Evolutionary conservation across 2,888 invertebrate genomes (phyloP), one percentile per base, ranked within the genome.

Genomic region (Cryptocephalus primarius): DNA sequence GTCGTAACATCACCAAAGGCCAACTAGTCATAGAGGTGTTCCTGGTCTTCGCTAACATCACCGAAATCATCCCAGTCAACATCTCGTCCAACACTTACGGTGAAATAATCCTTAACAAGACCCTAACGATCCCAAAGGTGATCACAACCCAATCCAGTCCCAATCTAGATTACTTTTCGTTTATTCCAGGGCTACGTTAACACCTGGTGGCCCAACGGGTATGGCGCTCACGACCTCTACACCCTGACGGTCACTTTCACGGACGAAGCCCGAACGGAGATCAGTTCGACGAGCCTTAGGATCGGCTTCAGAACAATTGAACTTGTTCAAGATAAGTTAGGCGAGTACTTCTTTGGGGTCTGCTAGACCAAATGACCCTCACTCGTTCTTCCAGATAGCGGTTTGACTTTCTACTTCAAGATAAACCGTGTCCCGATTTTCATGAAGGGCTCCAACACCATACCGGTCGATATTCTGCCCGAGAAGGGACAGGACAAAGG

Each of bases 131-230:
- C 42, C 51, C 59, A 9, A 60, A 62, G 49, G 62, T 62, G 57
- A 47, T 6, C 22, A 22, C 22, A 22, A 2, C 22, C 22, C 2
- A 6, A 22, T 22, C 22, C 22, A 22, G 22, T 22, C 22, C 22
- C 22, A 4, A 22, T 6, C 22, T 22, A 22, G 22, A 22, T 22
- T 22, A 22, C 22, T 22, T 22, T 6, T 22, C 22, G 22, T 22
- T 22, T 22, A 22, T 53, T 58, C 39, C 43, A 62, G 61, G 41
- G 45, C 32, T 58, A 66, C 41, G 76, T 86, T 0, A 65, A 76
- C 39, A 58, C 76, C 13, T 97, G 97, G 97, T 97, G 95, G 95
- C 97, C 97, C 0, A 94, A 92, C 69, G 95, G 93, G 14, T 87
- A 82, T 60, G 94, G 94, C 1, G 67, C 76, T 1, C 93, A 88